A percentile compares a stretch with the other conserved stretches of the same genome.
phyloP scores from a whole-genome alignment of 2,113 vertebrate genomes.

The Nanorana parkeri region DNA sequence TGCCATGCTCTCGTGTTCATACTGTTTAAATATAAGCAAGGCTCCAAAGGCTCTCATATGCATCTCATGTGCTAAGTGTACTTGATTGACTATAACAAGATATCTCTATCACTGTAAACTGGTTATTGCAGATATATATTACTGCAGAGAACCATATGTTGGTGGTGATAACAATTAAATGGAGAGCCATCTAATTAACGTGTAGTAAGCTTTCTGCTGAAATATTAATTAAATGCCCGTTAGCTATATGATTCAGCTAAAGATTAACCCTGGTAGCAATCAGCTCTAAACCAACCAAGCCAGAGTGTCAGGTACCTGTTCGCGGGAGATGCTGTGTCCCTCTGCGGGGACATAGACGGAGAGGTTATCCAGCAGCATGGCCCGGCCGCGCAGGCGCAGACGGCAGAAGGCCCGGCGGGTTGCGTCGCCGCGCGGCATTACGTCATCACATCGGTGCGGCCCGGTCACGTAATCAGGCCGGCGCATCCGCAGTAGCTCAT shows the following conservation, averaged over 20 bases:
- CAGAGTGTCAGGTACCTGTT: no score
- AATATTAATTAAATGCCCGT: slow-evolving; percentile 63
- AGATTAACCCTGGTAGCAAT: slow-evolving; percentile 19
- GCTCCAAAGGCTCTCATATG: neutral
- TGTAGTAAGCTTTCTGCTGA: slow-evolving; percentile 55
- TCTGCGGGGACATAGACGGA: no score
- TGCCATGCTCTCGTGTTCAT: no score
- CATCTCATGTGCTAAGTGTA: slow-evolving; percentile 16
- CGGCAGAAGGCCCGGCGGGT: no score
- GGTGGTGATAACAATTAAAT: slow-evolving; percentile 53
- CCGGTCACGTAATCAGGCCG: no score
- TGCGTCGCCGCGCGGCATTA: no score
- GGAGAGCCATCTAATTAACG: slow-evolving; percentile 58
- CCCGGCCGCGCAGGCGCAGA: no score
- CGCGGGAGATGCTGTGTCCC: no score
- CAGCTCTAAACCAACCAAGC: slow-evolving; percentile 43
- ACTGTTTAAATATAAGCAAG: no score
- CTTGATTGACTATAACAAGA: slow-evolving; percentile 55
- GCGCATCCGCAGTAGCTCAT: no score
- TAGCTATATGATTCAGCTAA: slow-evolving; percentile 47
- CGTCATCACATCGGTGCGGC: no score
- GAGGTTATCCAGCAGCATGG: no score
- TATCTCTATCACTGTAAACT: slow-evolving; percentile 48
- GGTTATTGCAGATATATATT: slow-evolving; percentile 48
- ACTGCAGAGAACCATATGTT: slow-evolving; percentile 60